phyloP scores from a whole-genome alignment of 2,113 vertebrate species.

The Ameiurus melas region DNA sequence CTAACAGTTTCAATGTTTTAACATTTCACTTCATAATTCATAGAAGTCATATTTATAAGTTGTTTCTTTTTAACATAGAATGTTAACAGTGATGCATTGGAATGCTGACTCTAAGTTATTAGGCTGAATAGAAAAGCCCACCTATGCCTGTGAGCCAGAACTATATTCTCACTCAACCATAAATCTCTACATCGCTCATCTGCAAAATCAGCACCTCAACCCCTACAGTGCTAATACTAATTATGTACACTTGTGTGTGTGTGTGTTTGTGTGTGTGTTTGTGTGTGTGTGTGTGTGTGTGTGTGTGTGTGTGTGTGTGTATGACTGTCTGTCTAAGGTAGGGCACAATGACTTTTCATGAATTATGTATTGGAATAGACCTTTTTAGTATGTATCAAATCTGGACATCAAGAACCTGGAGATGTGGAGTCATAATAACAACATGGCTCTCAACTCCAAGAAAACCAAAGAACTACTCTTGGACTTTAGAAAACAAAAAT shows the following conservation, averaged over 20 bases:
- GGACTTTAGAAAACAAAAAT: background rate
- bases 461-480: background rate
- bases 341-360: background rate
- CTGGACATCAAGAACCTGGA: background rate
- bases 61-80: background rate
- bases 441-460: background rate
- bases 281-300: too few relatives aligned
- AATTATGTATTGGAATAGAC: background rate
- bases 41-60: background rate
- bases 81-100: slow-evolving; percentile 18
- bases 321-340: background rate
- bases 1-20: background rate
- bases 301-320: too few relatives aligned
- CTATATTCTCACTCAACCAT: background rate
- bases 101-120: slow-evolving; percentile 8
- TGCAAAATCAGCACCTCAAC: too few relatives aligned
- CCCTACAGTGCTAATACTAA: too few relatives aligned
- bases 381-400: background rate
- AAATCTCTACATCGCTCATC: too few relatives aligned
- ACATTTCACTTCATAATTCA: background rate
- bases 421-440: background rate
- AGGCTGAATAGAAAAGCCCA: background rate
- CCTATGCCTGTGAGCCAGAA: slow-evolving; percentile 19
- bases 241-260: too few relatives aligned
- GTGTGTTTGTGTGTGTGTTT: too few relatives aligned